These are phyloP conservation scores for Bufotes viridis DNA, from an alignment of 2,797 vertebrate species.

Conservation along the genomic window DNA sequence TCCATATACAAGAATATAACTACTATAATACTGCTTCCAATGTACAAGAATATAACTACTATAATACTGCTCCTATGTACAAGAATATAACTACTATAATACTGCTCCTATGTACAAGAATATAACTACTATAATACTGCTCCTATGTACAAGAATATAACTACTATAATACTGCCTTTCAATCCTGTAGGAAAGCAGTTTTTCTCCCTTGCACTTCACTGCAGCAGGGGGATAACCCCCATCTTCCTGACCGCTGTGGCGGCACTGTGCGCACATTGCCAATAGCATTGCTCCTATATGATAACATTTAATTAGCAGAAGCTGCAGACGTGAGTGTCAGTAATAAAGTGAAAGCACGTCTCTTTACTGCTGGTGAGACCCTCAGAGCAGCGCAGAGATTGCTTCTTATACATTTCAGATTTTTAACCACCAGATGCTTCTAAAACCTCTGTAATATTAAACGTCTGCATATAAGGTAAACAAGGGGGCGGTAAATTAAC, in stretches of 20 bases:
- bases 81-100: constrained; percentile 7
- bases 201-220: background rate
- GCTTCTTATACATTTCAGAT: background rate
- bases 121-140: constrained; percentile 1
- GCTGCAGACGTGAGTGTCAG: constrained; percentile 59
- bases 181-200: background rate
- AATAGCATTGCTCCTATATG: constrained; percentile 22
- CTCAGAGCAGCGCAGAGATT: constrained; percentile 21
- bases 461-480: constrained; percentile 14
- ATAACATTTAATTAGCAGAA: constrained; percentile 61
- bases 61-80: background rate
- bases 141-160: constrained; percentile 6
- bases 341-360: constrained; percentile 57
- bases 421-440: constrained; percentile 46
- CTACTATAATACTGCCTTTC: constrained; percentile 13
- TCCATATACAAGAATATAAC: constrained; percentile 15
- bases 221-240: background rate
- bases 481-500: background rate
- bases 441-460: constrained; percentile 11
- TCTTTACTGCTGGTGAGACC: constrained; percentile 56
- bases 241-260: background rate
- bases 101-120: background rate
- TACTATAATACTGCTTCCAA: constrained; percentile 15
- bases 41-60: constrained; percentile 15
- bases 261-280: background rate